Evolutionary conservation across 2,113 vertebrate genomes (phyloP), one percentile per base, ranked within the genome.

Genomic region (Heterotis niloticus): DNA sequence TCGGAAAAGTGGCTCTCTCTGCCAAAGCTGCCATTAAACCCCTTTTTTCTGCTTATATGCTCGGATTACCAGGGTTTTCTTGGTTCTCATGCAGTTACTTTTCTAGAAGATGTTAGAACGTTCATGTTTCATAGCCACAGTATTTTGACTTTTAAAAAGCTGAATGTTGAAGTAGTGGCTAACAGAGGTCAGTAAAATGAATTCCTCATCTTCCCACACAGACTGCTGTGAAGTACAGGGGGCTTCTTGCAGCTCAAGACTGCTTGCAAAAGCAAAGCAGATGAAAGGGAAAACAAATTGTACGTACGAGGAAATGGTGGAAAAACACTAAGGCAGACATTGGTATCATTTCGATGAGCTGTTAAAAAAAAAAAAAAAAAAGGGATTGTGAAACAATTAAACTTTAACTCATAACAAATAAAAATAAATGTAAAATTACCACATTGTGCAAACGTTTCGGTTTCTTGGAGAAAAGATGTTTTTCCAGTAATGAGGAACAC

Each of bases 341-440:
- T 24, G 24, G 28, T 26, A 68, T 34, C 29, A 68, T 68, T 11
- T 28, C 51, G 17, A 71, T 71, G 16, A 20, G 29, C 34, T 71
- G 44, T 20, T n/a, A n/a, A n/a, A n/a, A n/a, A n/a, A n/a, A n/a
- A n/a, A n/a, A n/a, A n/a, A n/a, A n/a, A n/a, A n/a, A n/a, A n/a
- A n/a, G n/a, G n/a, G n/a, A n/a, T 62, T 11, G 3, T 62, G 34
- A 44, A 44, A 44, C 16, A 59, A 59, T 72, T 23, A 34, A 72
- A 34, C 52, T 51, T 73, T 70, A 76, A 81, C 86, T 85, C 84
- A 86, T 88, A 88, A 90, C 85, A 87, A 84, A 82, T 86, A 84
- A 85, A 88, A 88, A 87, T 89, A 90, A 90, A n/a, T n/a, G n/a
- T n/a, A n/a, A 88, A 90, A 90, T 88, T 88, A 87, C 88, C 88